Evolutionary conservation across 2,888 invertebrate genomes (phyloP).

Genomic region (Allolobophora icterica): DNA sequence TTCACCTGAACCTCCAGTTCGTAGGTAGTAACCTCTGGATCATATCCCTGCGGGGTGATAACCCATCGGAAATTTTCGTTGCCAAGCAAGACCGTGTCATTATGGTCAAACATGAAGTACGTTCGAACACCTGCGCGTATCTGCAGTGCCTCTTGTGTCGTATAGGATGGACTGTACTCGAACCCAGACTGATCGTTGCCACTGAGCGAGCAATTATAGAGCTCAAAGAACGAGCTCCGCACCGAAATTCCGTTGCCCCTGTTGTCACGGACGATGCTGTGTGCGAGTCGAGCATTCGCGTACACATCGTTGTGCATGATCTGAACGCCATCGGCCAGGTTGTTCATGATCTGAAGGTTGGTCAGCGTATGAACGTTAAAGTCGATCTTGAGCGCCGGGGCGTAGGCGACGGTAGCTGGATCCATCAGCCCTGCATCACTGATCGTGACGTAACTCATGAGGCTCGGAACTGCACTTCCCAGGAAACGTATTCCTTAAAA

Average conservation of each 20-base stretch:
- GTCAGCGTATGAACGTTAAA: constrained; percentile 68
- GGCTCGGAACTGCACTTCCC: constrained; percentile 46
- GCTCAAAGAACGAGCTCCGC: constrained; percentile 74
- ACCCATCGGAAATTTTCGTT: constrained; percentile 20
- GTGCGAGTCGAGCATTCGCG: constrained; percentile 72
- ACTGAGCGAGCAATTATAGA: constrained; percentile 69
- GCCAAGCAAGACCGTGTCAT: constrained; percentile 31
- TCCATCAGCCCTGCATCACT: constrained; percentile 84
- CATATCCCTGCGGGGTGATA: neutral
- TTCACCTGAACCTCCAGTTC: constrained; percentile 37
- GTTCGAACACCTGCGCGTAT: constrained; percentile 52
- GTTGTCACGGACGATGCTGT: constrained; percentile 43
- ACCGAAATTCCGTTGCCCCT: constrained; percentile 81
- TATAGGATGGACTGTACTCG: constrained; percentile 86
- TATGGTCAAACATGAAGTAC: constrained; percentile 28
- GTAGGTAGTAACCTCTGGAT: constrained; percentile 28
- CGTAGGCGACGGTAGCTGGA: constrained; percentile 77
- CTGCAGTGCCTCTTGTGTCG: constrained; percentile 65
- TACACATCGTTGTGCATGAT: constrained; percentile 92
- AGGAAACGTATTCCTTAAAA: constrained; percentile 48
- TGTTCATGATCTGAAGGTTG: constrained; percentile 76
- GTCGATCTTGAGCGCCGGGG: constrained; percentile 70
- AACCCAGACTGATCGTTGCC: constrained; percentile 87
- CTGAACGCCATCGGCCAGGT: constrained; percentile 90
- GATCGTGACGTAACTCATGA: constrained; percentile 51